Evolutionary conservation across 2,888 invertebrate species (phyloP), one percentile per base, ranked within the genome.

Genomic region (Emmelina monodactyla): DNA sequence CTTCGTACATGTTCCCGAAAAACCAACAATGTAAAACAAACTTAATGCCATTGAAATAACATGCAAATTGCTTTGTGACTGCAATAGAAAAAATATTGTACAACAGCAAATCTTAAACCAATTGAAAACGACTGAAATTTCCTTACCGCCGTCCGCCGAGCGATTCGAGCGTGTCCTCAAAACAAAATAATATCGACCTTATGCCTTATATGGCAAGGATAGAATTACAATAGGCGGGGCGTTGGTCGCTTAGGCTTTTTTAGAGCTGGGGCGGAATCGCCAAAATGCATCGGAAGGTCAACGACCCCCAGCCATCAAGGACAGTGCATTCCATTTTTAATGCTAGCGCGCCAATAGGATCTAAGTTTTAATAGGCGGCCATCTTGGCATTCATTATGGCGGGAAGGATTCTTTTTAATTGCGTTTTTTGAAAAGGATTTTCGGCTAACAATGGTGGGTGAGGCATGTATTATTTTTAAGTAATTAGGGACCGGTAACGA

Each of bases 281-380:
- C 79, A 59, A 79, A 79, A 79, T 79, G 79, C 79, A 79, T 73
- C 69, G 73, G 68, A 70, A 78, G 79, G 76, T 78, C 70, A 62
- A 75, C 67, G 78, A 73, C 70, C 78, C 60, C 54, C 40, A 56
- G 55, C 53, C 62, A 56, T 76, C 78, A 79, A 79, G 79, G 79
- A 79, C 79, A 79, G 70, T 69, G 78, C 78, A 79, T 76, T 78
- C 73, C 72, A 72, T 78, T 78, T 78, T 78, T 75, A 70, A 75
- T 64, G 66, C 71, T 79, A 76, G 78, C 76, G 64, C 67, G 61
- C 76, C 76, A 73, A 76, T 76, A 76, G 61, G 63, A 67, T 75
- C 79, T 79, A 78, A 78, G 66, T 75, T 78, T 78, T 78, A 78
- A 75, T 75, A 75, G 70, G 62, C 69, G 62, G 78, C 78, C 79